phyloP scores from a whole-genome alignment of 2,888 invertebrate genomes.

The Oscheius sp. region DNA sequence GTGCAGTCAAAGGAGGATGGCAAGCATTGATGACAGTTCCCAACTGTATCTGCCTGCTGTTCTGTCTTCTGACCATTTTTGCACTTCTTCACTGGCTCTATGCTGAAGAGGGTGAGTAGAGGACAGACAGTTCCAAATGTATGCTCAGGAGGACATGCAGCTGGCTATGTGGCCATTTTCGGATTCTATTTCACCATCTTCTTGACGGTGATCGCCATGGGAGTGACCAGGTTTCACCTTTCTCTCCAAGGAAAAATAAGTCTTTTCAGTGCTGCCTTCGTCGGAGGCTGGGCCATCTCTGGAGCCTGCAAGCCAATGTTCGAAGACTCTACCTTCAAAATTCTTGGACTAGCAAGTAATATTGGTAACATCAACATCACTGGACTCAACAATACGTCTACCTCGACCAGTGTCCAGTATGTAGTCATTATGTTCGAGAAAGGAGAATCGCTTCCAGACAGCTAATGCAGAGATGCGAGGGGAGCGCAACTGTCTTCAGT shows the following conservation, averaged over 20 bases:
- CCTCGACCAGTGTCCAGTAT: constrained; percentile 40
- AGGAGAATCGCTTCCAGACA: constrained; percentile 1
- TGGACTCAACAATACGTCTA: constrained; percentile 13
- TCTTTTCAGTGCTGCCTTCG: constrained; percentile 40
- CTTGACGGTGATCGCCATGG: constrained; percentile 41
- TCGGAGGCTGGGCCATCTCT: constrained; percentile 52
- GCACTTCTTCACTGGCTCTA: constrained; percentile 19
- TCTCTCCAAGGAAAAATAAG: background rate
- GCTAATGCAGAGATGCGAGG: constrained; percentile 16
- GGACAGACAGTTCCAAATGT: background rate
- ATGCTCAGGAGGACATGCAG: background rate
- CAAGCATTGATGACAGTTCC: constrained; percentile 44
- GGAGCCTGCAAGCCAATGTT: constrained; percentile 53
- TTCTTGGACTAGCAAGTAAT: constrained; percentile 42
- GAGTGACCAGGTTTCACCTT: constrained; percentile 27
- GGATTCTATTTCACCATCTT: constrained; percentile 38
- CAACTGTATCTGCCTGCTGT: constrained; percentile 40
- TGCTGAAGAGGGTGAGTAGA: constrained; percentile 5
- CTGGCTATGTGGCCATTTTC: constrained; percentile 29
- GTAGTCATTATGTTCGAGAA: background rate
- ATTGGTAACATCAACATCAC: constrained; percentile 35
- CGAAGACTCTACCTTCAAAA: constrained; percentile 40
- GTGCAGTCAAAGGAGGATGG: constrained; percentile 32
- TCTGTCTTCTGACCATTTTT: constrained; percentile 28
- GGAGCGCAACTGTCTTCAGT: constrained; percentile 18